Evolutionary conservation across 2,797 vertebrate species (phyloP), one percentile per base, ranked within the genome.

Genomic region (Alectoris magna): DNA sequence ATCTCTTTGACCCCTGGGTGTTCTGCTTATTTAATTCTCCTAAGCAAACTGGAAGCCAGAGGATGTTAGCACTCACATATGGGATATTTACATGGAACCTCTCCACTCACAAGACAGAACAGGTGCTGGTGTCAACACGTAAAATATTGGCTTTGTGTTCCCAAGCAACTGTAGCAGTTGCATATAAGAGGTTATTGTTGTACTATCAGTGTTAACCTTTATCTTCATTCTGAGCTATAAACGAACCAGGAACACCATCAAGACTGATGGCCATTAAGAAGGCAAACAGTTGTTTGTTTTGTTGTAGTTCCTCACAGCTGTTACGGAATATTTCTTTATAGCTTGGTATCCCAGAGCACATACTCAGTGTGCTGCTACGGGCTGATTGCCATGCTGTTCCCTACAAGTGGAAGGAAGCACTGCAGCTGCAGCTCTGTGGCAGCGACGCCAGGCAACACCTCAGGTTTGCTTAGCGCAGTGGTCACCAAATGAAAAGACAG

Each of bases 121-220:
- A 97, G 94, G 79, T 96, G 94, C 81, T 94, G 84, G 79, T 93
- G 68, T 88, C 89, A 86, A 82, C 60, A 85, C 0, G 7, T 74
- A 95, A 95, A 95, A 95, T 74, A 95, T 48, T 85, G 91, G 82
- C 63, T 66, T 82, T 95, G 55, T 87, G 92, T 95, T 96, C 95
- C 94, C 87, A 94, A 95, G 96, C 91, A 97, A 97, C 90, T 48
- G 84, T 80, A 91, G 81, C 85, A 84, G 81, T 73, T 17, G 12
- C 75, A 77, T 79, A 60, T n/a, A 70, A 87, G 71, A 91, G 55
- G 48, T 94, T 83, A 88, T 59, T 94, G 89, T 96, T 91, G 34
- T 75, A 73, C 0, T 1, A 78, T 90, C 73, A 95, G 41, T 85
- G 59, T 46, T 87, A 86, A 85, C 71, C 68, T 90, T 90, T 96